These are phyloP conservation scores for Pinna nobilis DNA, from an alignment of 1,140 invertebrate genomes.

Conservation along the genomic window DNA sequence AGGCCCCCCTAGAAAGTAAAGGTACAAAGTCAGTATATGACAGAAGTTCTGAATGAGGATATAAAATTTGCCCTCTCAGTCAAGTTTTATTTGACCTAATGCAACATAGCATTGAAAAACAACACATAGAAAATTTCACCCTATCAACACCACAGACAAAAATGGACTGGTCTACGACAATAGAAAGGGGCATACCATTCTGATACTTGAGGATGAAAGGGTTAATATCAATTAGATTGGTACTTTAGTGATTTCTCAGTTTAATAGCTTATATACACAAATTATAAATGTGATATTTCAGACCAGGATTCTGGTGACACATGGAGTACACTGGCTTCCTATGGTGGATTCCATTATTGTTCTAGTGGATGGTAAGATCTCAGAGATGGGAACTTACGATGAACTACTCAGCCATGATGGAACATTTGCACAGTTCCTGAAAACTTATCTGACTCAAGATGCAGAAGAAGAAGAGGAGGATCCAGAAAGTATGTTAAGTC, in stretches of 20 bases:
- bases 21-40: too few relatives aligned
- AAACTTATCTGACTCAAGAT: constrained; percentile 60
- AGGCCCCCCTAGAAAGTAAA: too few relatives aligned
- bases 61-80: too few relatives aligned
- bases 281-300: constrained; percentile 28
- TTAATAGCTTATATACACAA: neutral
- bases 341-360: constrained; percentile 79
- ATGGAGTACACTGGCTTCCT: constrained; percentile 73
- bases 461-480: constrained; percentile 56
- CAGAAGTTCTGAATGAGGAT: too few relatives aligned
- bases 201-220: too few relatives aligned
- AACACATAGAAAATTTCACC: neutral
- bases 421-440: constrained; percentile 70
- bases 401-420: constrained; percentile 69
- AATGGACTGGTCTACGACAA: too few relatives aligned
- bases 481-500: constrained; percentile 54
- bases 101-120: neutral
- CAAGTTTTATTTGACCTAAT: neutral
- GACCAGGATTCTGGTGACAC: constrained; percentile 69
- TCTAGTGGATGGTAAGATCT: constrained; percentile 69
- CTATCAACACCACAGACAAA: too few relatives aligned
- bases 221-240: neutral
- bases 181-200: too few relatives aligned
- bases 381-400: constrained; percentile 72
- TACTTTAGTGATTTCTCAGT: neutral